Evolutionary conservation across 2,797 vertebrate species (phyloP).

Genomic region (Schizothorax lantsangensis): DNA sequence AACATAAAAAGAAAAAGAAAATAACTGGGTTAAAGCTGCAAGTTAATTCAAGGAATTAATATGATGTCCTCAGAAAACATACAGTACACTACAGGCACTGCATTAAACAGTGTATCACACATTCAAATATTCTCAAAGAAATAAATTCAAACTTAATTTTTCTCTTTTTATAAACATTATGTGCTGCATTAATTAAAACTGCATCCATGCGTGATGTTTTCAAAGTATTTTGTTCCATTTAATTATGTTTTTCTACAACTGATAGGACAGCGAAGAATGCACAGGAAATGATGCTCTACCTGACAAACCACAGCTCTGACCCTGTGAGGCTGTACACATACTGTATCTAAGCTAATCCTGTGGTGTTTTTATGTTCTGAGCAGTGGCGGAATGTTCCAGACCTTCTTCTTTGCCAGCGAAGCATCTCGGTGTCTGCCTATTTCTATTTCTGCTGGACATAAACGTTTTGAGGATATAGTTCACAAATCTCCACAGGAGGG

Average conservation of each 20-base stretch:
- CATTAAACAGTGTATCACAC: background rate
- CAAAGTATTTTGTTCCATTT: background rate
- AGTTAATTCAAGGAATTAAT: background rate
- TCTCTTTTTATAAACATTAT: background rate
- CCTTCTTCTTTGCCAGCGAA: background rate
- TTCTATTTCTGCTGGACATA: background rate
- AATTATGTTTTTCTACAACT: background rate
- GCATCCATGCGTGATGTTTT: background rate
- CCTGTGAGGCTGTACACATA: background rate
- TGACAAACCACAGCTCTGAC: background rate
- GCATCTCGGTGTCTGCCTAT: background rate
- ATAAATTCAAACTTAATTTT: background rate
- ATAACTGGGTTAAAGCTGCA: background rate
- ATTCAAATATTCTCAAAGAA: background rate
- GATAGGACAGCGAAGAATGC: background rate
- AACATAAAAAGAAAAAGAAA: background rate
- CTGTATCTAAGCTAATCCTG: background rate
- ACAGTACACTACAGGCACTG: background rate
- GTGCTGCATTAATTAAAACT: background rate
- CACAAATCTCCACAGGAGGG: slow-evolving; percentile 45
- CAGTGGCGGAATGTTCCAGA: background rate
- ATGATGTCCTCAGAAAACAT: background rate
- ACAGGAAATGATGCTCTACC: background rate
- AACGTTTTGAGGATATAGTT: background rate
- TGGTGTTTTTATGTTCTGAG: background rate